phyloP scores from a whole-genome alignment of 2,113 vertebrate genomes.

The Pungitius pungitius region DNA sequence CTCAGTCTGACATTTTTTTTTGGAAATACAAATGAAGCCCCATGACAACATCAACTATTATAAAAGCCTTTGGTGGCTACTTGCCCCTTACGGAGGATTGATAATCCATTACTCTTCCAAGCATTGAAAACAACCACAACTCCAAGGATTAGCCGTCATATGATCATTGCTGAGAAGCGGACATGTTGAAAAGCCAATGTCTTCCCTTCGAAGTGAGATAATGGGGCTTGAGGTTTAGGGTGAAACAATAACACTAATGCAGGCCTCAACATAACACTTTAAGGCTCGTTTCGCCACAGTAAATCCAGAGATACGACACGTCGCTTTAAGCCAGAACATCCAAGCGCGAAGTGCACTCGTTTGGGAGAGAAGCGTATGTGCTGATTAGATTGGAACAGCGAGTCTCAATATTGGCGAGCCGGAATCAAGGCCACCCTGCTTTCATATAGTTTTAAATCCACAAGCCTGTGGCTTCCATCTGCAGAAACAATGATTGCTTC shows the following conservation, averaged over 20 bases:
- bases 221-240: conserved; percentile 11
- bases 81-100: not conserved
- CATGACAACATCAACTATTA: not conserved
- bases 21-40: not conserved
- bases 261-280: conserved; percentile 1
- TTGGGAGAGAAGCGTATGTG: conserved; percentile 39
- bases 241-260: conserved; percentile 16
- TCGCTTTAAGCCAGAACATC: conserved; percentile 37
- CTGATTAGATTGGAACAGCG: conserved; percentile 40
- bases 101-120: not conserved
- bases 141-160: not conserved
- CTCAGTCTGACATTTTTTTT: not conserved
- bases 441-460: conserved; percentile 64
- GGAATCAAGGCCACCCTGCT: conserved; percentile 43
- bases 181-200: conserved; percentile 9
- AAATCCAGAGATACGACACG: conserved; percentile 38
- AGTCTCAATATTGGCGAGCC: conserved; percentile 17
- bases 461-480: conserved; percentile 50
- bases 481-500: conserved; percentile 76
- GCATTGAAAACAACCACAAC: not conserved
- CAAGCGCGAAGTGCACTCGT: conserved; percentile 11
- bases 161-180: conserved; percentile 27
- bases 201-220: conserved; percentile 8
- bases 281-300: conserved; percentile 15
- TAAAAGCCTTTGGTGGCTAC: not conserved